phyloP scores from a whole-genome alignment of 2,113 vertebrate species.

The Boleophthalmus pectinirostris region DNA sequence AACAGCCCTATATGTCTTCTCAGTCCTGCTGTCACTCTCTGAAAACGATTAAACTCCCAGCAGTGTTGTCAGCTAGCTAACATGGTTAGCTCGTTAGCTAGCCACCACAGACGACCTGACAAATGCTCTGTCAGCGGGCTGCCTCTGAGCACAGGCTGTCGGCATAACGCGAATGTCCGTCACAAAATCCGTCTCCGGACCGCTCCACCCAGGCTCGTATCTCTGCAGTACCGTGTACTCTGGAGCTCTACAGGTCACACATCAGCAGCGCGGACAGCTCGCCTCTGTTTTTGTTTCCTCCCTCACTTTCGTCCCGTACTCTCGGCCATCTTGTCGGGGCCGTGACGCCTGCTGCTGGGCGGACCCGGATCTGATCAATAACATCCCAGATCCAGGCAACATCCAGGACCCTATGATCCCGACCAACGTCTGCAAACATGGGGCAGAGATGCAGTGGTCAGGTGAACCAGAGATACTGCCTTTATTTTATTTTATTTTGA shows the following conservation, averaged over 20 bases:
- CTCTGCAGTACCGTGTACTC: conserved; percentile 1
- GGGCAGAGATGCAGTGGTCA: conserved; percentile 9
- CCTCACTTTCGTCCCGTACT: conserved; percentile 74
- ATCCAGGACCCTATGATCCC: too few relatives aligned
- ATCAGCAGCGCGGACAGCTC: conserved; percentile 28
- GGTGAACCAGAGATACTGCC: background rate
- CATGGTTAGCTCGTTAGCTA: conserved; percentile 65
- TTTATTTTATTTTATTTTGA: background rate
- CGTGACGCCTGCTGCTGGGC: conserved; percentile 61
- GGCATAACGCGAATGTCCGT: conserved; percentile 42
- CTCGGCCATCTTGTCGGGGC: conserved; percentile 81
- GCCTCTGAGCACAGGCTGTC: conserved; percentile 22
- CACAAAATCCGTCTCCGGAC: background rate
- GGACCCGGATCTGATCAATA: conserved; percentile 64
- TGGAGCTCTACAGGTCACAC: conserved; percentile 15
- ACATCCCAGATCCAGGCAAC: conserved; percentile 20
- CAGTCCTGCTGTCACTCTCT: conserved; percentile 41
- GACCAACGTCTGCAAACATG: background rate
- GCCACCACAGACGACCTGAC: conserved; percentile 45
- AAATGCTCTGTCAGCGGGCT: conserved; percentile 41
- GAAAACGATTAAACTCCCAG: conserved; percentile 28
- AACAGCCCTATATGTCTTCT: background rate
- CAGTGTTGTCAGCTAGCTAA: conserved; percentile 62
- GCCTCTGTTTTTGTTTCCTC: conserved; percentile 72
- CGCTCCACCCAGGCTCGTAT: background rate